Evolutionary conservation across 2,113 vertebrate genomes (phyloP).

Genomic region (Psilopsiagon aymara): DNA sequence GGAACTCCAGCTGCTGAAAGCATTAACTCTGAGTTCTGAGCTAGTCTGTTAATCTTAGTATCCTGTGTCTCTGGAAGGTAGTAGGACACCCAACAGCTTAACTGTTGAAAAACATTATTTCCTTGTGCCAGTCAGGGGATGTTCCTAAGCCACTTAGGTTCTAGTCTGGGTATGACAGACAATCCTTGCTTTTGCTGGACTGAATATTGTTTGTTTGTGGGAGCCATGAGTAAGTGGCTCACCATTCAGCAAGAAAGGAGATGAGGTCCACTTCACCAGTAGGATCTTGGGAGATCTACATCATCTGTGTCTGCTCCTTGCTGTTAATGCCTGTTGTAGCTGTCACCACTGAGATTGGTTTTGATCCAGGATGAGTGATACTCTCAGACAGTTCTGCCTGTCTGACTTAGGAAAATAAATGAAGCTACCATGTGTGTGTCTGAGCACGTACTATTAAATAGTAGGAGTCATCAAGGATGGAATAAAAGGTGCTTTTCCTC

Average conservation of each 20-base stretch:
- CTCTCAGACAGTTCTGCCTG: constrained; percentile 16
- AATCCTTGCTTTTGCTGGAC: background rate
- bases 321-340: constrained; percentile 10
- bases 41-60: background rate
- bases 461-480: background rate
- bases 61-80: background rate
- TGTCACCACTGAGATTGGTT: constrained; percentile 26
- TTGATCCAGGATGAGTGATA: constrained; percentile 38
- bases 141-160: background rate
- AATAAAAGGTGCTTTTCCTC: background rate
- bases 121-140: background rate
- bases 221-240: background rate
- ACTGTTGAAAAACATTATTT: background rate
- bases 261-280: background rate
- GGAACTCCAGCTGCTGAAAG: background rate
- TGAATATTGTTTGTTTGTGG: background rate
- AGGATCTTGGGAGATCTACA: background rate
- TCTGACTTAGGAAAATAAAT: constrained; percentile 49
- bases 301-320: background rate
- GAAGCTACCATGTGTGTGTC: background rate
- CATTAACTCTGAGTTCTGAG: background rate
- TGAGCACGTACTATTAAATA: constrained; percentile 12
- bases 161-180: background rate
- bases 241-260: background rate
- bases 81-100: background rate